Evolutionary conservation across 2,797 vertebrate species (phyloP), one percentile per base, ranked within the genome.

Genomic region (Clarias platycephalus): DNA sequence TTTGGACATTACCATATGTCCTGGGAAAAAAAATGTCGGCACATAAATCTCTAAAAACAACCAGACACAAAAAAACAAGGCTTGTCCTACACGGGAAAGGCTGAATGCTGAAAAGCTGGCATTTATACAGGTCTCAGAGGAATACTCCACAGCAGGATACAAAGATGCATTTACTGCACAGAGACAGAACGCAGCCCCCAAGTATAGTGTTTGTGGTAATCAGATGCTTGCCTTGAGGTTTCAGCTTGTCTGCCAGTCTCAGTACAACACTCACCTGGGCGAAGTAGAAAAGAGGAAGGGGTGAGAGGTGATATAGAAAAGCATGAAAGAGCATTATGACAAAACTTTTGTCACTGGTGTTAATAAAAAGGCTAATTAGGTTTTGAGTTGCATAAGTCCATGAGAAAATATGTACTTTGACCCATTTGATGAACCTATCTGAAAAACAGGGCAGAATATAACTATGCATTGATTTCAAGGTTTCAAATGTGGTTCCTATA

Each of bases 11-110:
- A 83, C 85, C 81, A 86, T 87, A 83, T 87, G 81, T 85, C 88
- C 85, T 88, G 82, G 87, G 88, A 57, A 78, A 78, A 78, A 89
- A 90, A 88, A 85, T 85, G 87, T 87, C 89, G 87, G 86, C 87
- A 91, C 91, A 92, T 88, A 91, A 85, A 91, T 89, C 88, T 88
- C 80, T 89, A 82, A 86, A 88, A 88, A 87, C 88, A 88, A 81
- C 85, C 85, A 88, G 79, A 74, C 79, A 55, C 85, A 81, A 83
- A 90, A 86, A 86, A 87, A 87, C 84, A 86, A 80, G 84, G 80
- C 88, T 85, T 85, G 72, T 86, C 84, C 40, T 28, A 80, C 82
- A 83, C 53, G n/a, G 85, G 80, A 82, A 77, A 62, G 55, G 66
- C 66, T 89, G 86, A 90, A 88, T 87, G 87, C 86, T 90, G 87